Percentiles rank a stretch among this genome's conserved stretches.
These are phyloP conservation scores for Pholis gunnellus DNA, from an alignment of 2,113 vertebrate species.

Conservation along the genomic window DNA sequence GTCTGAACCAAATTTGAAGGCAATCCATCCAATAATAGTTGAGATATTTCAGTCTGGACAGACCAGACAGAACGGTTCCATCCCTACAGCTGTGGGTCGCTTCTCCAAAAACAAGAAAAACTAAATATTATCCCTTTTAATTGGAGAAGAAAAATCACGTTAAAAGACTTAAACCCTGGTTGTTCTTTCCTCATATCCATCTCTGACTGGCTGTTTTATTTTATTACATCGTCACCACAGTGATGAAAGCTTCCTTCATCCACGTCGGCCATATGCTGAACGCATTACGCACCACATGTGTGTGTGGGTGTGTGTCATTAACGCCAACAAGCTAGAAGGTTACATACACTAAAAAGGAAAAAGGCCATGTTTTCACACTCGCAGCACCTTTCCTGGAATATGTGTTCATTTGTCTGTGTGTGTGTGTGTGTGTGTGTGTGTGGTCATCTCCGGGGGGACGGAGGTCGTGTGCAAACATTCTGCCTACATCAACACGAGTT, in stretches of 20 bases:
- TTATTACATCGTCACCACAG: slow-evolving; percentile 44
- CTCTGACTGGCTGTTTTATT: slow-evolving; percentile 49
- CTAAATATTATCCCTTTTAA: background rate
- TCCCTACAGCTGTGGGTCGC: background rate
- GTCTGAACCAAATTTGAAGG: background rate
- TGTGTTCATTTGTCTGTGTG: slow-evolving; percentile 55
- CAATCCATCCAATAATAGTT: background rate
- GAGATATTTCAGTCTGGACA: background rate
- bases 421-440: slow-evolving; percentile 45
- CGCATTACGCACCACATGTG: slow-evolving; percentile 64
- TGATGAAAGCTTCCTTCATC: slow-evolving; percentile 75
- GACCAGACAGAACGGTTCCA: background rate
- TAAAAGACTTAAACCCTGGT: slow-evolving; percentile 24
- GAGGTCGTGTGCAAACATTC: slow-evolving; percentile 60
- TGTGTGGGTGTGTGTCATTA: slow-evolving; percentile 69
- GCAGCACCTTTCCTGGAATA: slow-evolving; percentile 70
- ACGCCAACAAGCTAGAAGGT: slow-evolving; percentile 69
- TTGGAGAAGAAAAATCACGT: background rate
- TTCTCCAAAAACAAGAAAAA: background rate
- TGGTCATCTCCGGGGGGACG: slow-evolving; percentile 63
- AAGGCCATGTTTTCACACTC: slow-evolving; percentile 76
- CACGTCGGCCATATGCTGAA: slow-evolving; percentile 73
- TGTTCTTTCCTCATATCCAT: slow-evolving; percentile 66
- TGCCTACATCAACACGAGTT: slow-evolving; percentile 67
- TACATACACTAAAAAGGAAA: slow-evolving; percentile 62